Conservation (phyloP, 2,113 vertebrate genomes). For the Scomber japonicus region DNA sequence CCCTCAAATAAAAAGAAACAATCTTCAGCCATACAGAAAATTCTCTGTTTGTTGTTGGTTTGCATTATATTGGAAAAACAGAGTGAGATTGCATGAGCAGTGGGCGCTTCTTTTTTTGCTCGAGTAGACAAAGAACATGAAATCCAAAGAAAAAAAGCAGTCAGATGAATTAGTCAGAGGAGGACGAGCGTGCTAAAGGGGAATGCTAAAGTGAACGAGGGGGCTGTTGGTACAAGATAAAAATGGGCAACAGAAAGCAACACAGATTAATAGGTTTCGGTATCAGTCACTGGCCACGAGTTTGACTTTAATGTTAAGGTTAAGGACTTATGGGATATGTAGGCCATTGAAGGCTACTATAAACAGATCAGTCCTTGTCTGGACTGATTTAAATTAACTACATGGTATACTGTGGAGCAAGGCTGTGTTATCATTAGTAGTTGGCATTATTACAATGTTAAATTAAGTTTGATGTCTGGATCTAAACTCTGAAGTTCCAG, state of each 20-base stretch:
- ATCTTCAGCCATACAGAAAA: not conserved
- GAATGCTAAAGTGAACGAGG: conserved; percentile 5
- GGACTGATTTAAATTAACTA: no score
- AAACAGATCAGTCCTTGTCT: no score
- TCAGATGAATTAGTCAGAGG: conserved; percentile 29
- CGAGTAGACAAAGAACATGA: conserved; percentile 25
- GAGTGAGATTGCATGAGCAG: not conserved
- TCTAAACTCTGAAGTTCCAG: no score
- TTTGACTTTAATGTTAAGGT: not conserved
- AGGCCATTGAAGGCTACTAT: no score
- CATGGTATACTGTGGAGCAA: no score
- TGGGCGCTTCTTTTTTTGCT: conserved; percentile 12
- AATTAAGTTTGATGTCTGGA: no score
- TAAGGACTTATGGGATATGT: no score
- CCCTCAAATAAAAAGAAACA: conserved; percentile 16
- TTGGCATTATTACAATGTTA: no score
- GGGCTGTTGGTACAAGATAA: conserved; percentile 5
- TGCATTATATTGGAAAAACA: conserved; percentile 21
- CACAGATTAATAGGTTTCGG: not conserved
- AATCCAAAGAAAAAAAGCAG: conserved; percentile 46
- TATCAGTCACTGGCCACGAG: not conserved
- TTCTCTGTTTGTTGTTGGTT: conserved; percentile 39
- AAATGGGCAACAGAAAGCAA: not conserved
- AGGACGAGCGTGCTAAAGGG: conserved; percentile 25
- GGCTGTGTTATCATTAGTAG: no score